These are phyloP conservation scores for Umimayanthus kanabou DNA, from an alignment of 92 coral and sea anemone species.

Conservation along the genomic window DNA sequence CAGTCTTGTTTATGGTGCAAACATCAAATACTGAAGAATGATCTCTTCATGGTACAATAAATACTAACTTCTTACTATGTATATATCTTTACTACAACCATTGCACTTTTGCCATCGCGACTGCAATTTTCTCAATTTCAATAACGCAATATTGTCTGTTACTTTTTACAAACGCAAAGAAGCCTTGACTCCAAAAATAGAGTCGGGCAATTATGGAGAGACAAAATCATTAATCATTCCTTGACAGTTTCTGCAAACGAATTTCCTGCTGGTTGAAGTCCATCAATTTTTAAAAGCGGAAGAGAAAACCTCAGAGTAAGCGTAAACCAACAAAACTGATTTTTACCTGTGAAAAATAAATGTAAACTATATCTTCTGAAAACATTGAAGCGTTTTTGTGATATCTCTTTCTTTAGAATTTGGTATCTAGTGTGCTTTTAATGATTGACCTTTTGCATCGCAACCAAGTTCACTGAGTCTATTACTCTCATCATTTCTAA, in stretches of 20 bases:
- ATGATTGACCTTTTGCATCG: neutral
- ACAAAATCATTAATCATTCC: constrained; percentile 9
- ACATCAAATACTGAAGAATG: constrained; percentile 15
- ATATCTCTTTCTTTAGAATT: neutral
- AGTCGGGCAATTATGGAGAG: neutral
- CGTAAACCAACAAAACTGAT: neutral
- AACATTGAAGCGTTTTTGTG: neutral
- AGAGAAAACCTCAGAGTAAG: constrained; percentile 3
- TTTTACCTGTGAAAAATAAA: neutral
- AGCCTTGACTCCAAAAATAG: constrained; percentile 12
- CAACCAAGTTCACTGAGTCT: neutral
- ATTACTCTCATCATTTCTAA: neutral
- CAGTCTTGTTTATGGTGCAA: neutral
- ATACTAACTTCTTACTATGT: constrained; percentile 21
- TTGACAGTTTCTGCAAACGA: constrained; percentile 35
- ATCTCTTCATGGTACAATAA: constrained; percentile 15
- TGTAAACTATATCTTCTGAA: neutral
- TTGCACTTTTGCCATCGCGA: neutral
- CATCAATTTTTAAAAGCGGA: constrained; percentile 8
- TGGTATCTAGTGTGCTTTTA: neutral
- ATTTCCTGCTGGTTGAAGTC: constrained; percentile 33
- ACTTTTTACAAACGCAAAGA: constrained; percentile 1
- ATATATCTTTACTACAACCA: constrained; percentile 12
- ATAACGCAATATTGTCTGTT: neutral
- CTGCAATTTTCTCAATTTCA: neutral